Percentiles rank a stretch among this genome's conserved stretches.
Conservation (phyloP, 2,888 invertebrate genomes). For the Altica lythri region DNA sequence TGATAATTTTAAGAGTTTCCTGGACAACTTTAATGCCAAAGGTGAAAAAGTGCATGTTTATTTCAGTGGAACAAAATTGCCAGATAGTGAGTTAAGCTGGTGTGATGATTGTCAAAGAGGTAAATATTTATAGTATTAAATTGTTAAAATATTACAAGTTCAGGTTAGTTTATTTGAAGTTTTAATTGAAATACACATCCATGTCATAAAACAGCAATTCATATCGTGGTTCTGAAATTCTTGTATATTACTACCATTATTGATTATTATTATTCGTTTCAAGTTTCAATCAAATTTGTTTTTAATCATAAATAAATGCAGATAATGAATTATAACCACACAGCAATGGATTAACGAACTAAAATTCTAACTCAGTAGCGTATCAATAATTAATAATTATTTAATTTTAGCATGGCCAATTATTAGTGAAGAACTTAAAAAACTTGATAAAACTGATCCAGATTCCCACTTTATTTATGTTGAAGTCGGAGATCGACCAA, state of each 20-base stretch:
- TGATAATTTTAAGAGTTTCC: slow-evolving; percentile 65
- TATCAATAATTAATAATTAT: not conserved
- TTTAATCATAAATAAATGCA: too few relatives aligned
- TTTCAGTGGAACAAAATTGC: slow-evolving; percentile 69
- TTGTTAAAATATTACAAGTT: not conserved
- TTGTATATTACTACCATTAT: too few relatives aligned
- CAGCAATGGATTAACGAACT: too few relatives aligned
- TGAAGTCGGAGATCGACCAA: slow-evolving; percentile 75
- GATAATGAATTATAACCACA: too few relatives aligned
- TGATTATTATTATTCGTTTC: too few relatives aligned
- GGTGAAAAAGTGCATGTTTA: slow-evolving; percentile 61
- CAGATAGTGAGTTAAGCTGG: slow-evolving; percentile 76
- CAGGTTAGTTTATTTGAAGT: slow-evolving; percentile 3
- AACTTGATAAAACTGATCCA: slow-evolving; percentile 59
- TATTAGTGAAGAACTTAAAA: slow-evolving; percentile 68
- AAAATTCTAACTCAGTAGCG: too few relatives aligned
- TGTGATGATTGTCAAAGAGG: slow-evolving; percentile 87
- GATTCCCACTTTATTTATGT: slow-evolving; percentile 74
- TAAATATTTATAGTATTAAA: slow-evolving; percentile 54
- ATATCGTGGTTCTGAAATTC: too few relatives aligned
- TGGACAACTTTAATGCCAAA: slow-evolving; percentile 59
- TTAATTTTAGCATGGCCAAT: slow-evolving; percentile 73
- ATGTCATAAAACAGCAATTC: too few relatives aligned
- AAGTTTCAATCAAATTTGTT: not conserved
- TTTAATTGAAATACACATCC: too few relatives aligned